Base-by-base conservation (phyloP, 2,113 vertebrate genomes). In the Alligator mississippiensis region DNA sequence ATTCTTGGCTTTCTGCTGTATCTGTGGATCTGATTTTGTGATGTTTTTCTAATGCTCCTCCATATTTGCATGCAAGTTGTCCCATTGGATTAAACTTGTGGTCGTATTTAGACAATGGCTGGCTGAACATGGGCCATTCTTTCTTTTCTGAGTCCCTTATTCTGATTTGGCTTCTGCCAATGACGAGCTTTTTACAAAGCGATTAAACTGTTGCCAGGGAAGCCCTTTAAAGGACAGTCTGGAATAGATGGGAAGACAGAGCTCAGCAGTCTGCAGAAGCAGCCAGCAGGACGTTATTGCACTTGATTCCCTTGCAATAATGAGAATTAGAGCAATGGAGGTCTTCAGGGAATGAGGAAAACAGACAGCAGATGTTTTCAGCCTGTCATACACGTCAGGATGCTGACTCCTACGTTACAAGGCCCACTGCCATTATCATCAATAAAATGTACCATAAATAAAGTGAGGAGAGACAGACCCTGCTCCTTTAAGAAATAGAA, bases 391-490 rank as follows among this genome's bases (percentile, higher is more conserved):
- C 9, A 58, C 57, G 28, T 63, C 34, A 28, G 47, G 24, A 11
- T 62, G 14, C 58, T 1, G 58, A 58, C 34, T 62, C 24, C 10
- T 27, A 30, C 30, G 24, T 22, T 47, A 4, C 27, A 22, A 62
- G 27, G 25, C 38, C 5, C 24, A 27, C 7, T 18, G 22, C 18
- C 54, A 14, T 47, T 64, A 21, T 34, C 59, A 60, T 38, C 60
- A 62, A 28, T 24, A 11, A 72, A 59, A 27, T 80, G 34, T 24
- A n/a, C 30, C 62, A 61, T n/a, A 47, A 70, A 80, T 4, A 70
- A 78, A 85, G n/a, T 0, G 13, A 34, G 0, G 27, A 54, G 55
- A 85, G 16, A 82, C 2, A 1, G 21, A 22, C 34, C 9, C 2
- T 11, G 24, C 21, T n/a, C n/a, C 66, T 34, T 70, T 70, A 70